Base-by-base conservation (phyloP, 2,888 invertebrate species). In the Cylloceria caligata region DNA sequence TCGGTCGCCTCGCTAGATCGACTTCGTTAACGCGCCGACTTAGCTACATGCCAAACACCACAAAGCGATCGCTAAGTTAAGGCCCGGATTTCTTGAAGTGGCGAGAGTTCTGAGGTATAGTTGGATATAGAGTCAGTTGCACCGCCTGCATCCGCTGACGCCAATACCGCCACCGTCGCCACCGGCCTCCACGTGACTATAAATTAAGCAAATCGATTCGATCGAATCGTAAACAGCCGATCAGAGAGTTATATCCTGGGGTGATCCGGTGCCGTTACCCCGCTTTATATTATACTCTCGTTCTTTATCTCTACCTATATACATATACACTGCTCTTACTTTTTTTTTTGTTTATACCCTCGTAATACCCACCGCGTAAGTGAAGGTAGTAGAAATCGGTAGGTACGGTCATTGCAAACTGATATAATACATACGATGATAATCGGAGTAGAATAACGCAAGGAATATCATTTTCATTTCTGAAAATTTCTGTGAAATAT, bases 161-260 rank as follows among this genome's bases (percentile, higher is more conserved):
- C 39, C 39, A 49, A 21, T 0, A 47, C 11, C 52, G 24, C 52
- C 24, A 9, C 47, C 19, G 47, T 34, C 47, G 47, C 34, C 36
- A 21, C 52, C 34, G 36, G 49, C 49, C 62, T 42, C 69, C 39
- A 39, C 47, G 85, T 84, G 83, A 86, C 87, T 79, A 87, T 87
- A 87, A 87, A 87, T 87, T 88, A 86, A 62, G 73, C 86, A 87
- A 87, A 87, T 87, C 86, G 87, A 83, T 73, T 80, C 77, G 84
- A 86, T 88, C 88, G 84, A 86, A 85, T 87, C 84, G 87, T 86
- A 86, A 88, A 88, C 69, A 69, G 36, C 16, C 39, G 55, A 69
- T 69, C 69, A 24, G 55, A 4, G 55, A 55, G 49, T 55, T 55
- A 39, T 69, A 55, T 55, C 52, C 69, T 36, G 27, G n/a, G 55